Conservation (phyloP, 2,888 invertebrate species). For the Caenorhabditis sp. region DNA sequence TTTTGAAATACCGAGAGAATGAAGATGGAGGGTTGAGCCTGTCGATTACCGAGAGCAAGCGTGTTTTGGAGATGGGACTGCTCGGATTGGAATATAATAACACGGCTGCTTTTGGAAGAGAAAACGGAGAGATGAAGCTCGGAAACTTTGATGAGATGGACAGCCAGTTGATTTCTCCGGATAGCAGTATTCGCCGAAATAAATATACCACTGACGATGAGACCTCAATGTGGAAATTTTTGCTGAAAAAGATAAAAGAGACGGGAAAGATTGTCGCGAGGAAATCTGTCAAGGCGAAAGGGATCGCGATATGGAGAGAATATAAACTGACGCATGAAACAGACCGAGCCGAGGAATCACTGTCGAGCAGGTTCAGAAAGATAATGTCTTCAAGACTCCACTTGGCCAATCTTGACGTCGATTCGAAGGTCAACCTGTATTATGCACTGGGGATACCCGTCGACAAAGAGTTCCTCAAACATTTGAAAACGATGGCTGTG, state of each 20-base stretch:
- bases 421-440: conserved; percentile 1
- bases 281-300: not conserved
- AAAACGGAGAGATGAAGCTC: not conserved
- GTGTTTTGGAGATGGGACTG: not conserved
- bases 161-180: not conserved
- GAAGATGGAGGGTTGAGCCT: not conserved
- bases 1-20: not conserved
- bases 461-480: not conserved
- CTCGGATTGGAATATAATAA: not conserved
- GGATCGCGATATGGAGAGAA: not conserved
- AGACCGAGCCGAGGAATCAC: not conserved
- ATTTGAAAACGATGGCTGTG: not conserved
- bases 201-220: not conserved
- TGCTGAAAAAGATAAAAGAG: not conserved
- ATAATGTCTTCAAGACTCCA: not conserved
- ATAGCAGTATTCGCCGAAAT: not conserved
- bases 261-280: not conserved
- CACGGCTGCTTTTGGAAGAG: too few relatives aligned
- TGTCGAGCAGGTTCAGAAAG: not conserved
- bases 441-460: conserved; percentile 4
- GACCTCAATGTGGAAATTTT: not conserved
- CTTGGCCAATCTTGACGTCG: not conserved
- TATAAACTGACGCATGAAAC: not conserved
- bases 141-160: not conserved
- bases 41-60: not conserved